Evolutionary conservation across 2,888 invertebrate genomes (phyloP).

Genomic region (Ganaspis brasiliensis): DNA sequence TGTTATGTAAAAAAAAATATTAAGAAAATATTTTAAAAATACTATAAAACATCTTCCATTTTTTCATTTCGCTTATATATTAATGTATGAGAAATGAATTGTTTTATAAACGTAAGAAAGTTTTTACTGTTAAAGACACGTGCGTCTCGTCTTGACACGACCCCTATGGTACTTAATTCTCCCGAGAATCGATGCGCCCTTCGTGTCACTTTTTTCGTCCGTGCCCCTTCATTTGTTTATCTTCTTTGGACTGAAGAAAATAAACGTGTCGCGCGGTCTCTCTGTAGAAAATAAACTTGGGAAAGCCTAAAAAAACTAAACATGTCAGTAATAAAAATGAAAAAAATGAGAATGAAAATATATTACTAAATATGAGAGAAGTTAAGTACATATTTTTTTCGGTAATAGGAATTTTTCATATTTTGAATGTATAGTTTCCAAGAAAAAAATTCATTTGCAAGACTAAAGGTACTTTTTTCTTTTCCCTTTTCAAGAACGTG

Average conservation of each 20-base stretch:
- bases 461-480: too few relatives aligned
- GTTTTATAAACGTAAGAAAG: slow-evolving; percentile 2
- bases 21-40: neutral
- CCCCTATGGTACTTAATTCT: slow-evolving; percentile 21
- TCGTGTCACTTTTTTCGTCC: slow-evolving; percentile 37
- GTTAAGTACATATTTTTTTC: too few relatives aligned
- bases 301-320: slow-evolving; percentile 11
- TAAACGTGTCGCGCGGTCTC: slow-evolving; percentile 25
- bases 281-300: neutral
- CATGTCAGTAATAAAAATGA: neutral
- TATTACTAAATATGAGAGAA: too few relatives aligned
- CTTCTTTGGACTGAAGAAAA: slow-evolving; percentile 38
- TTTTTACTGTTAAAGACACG: slow-evolving; percentile 15
- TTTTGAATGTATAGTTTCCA: too few relatives aligned
- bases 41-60: neutral
- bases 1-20: neutral
- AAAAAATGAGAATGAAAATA: neutral
- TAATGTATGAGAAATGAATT: too few relatives aligned
- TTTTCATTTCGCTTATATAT: too few relatives aligned
- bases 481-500: too few relatives aligned
- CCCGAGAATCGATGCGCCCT: slow-evolving; percentile 33
- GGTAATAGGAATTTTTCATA: too few relatives aligned
- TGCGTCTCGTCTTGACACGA: slow-evolving; percentile 35
- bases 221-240: slow-evolving; percentile 33
- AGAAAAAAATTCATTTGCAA: too few relatives aligned